Conservation (phyloP, 1,140 invertebrate species). For the Portunus trituberculatus region DNA sequence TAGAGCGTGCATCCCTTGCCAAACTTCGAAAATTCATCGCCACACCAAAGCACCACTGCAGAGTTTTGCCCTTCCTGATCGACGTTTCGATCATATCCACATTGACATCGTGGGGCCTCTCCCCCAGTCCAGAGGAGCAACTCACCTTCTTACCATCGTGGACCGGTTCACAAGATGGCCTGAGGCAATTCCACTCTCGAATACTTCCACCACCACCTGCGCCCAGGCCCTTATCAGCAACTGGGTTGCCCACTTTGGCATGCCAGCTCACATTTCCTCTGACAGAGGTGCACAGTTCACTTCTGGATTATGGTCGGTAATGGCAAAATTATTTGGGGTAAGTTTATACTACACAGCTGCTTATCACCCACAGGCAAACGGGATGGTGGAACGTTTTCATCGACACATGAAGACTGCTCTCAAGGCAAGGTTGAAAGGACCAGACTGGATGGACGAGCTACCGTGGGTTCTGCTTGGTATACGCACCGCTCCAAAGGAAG, state of each 20-base stretch:
- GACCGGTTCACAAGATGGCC: slow-evolving; percentile 81
- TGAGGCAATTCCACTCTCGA: slow-evolving; percentile 80
- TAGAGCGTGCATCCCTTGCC: slow-evolving; percentile 67
- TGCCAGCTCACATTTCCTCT: slow-evolving; percentile 78
- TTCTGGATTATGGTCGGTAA: neutral
- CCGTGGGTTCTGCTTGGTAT: too few relatives aligned
- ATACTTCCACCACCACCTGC: slow-evolving; percentile 80
- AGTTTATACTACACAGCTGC: neutral
- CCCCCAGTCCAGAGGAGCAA: slow-evolving; percentile 78
- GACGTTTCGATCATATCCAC: slow-evolving; percentile 81
- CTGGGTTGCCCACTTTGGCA: slow-evolving; percentile 80
- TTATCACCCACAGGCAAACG: neutral
- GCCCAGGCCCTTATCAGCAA: slow-evolving; percentile 78
- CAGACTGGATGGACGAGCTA: neutral
- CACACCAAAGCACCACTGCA: slow-evolving; percentile 61
- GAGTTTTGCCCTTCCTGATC: slow-evolving; percentile 46
- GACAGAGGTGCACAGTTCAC: slow-evolving; percentile 52
- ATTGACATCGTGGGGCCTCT: slow-evolving; percentile 82
- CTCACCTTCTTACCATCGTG: slow-evolving; percentile 81
- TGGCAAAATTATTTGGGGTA: neutral
- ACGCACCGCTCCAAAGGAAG: too few relatives aligned
- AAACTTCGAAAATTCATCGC: slow-evolving; percentile 57
- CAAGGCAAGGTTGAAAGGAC: neutral
- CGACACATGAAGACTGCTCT: neutral
- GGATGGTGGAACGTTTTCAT: neutral